Evolutionary conservation across 2,888 invertebrate genomes (phyloP).

Genomic region (Notodonta ziczac): DNA sequence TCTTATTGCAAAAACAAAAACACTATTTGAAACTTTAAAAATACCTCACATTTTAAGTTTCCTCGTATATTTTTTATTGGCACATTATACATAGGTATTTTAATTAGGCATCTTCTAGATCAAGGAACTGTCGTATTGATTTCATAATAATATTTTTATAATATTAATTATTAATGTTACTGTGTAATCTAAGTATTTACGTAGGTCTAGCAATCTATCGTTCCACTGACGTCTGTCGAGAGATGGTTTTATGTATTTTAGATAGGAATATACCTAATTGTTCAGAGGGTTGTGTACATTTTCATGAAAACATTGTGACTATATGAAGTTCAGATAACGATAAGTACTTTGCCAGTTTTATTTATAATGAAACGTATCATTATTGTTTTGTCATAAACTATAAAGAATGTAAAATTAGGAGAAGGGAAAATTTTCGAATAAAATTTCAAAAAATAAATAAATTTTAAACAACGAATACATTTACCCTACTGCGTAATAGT

Average conservation of each 20-base stretch:
- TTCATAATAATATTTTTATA: background rate
- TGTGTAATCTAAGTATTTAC: constrained; percentile 1
- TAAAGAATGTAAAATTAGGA: too few species aligned
- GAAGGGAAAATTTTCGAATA: too few species aligned
- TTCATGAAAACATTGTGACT: constrained; percentile 7
- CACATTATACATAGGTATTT: constrained; percentile 18
- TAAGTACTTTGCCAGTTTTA: too few species aligned
- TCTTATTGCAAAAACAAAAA: too few species aligned
- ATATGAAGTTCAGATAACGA: too few species aligned
- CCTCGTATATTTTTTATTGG: constrained; percentile 19
- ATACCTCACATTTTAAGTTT: too few species aligned
- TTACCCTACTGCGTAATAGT: too few species aligned
- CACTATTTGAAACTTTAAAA: too few species aligned
- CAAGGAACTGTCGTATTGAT: constrained; percentile 9
- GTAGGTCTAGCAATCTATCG: constrained; percentile 13
- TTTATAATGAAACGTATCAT: too few species aligned
- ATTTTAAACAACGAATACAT: too few species aligned
- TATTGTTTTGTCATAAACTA: too few species aligned
- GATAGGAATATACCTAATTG: constrained; percentile 36
- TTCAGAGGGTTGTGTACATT: constrained; percentile 24
- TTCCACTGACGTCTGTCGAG: constrained; percentile 26
- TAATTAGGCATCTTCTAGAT: constrained; percentile 17
- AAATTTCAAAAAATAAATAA: too few species aligned
- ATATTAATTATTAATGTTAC: background rate
- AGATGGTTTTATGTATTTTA: constrained; percentile 36